These are phyloP conservation scores for Tryphoninae sp. DNA, from an alignment of 2,888 invertebrate species.

Conservation along the genomic window DNA sequence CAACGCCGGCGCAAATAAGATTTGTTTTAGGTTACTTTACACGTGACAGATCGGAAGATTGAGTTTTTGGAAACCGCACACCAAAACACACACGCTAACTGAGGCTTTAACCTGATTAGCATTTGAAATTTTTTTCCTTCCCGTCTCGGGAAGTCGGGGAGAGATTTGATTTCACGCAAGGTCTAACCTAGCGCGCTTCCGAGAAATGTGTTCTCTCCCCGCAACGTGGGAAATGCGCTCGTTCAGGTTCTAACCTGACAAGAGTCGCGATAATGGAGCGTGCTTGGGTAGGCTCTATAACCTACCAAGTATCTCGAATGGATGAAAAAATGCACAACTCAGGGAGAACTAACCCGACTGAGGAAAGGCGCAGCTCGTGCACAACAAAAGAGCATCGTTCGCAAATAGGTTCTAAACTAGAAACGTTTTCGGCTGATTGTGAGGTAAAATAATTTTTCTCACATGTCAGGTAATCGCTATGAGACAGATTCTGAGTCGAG, in stretches of 20 bases:
- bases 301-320: conserved; percentile 3
- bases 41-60: no score
- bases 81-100: not conserved
- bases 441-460: not conserved
- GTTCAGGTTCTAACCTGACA: not conserved
- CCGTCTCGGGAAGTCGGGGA: not conserved
- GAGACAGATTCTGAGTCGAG: conserved; percentile 2
- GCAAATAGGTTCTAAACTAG: not conserved
- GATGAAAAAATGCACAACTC: not conserved
- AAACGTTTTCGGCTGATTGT: not conserved
- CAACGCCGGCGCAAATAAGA: conserved; percentile 11
- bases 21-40: not conserved
- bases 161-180: not conserved
- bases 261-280: not conserved
- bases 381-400: not conserved
- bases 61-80: no score
- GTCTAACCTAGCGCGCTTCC: not conserved
- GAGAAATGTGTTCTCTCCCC: no score
- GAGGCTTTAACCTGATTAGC: not conserved
- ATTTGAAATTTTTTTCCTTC: not conserved
- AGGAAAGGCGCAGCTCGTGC: conserved; percentile 27
- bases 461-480: conserved; percentile 1
- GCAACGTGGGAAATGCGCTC: no score
- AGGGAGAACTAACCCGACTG: conserved; percentile 17
- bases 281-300: conserved; percentile 2